Conservation (phyloP, 2,797 vertebrate species). For the Craterocephalus amniculus region DNA sequence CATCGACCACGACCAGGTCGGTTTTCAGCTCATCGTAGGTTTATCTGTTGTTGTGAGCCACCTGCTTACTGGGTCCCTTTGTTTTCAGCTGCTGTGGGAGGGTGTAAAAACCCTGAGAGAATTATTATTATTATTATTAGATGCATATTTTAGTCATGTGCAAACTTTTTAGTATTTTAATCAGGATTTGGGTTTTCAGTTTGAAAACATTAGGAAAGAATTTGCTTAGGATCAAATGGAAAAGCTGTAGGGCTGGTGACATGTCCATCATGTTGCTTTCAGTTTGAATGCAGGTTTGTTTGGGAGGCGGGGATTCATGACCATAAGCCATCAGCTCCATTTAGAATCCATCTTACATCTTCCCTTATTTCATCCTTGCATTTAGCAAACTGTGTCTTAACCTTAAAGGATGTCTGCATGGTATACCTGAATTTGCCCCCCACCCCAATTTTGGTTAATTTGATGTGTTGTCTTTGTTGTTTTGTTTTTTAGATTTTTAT, state of each 20-base stretch:
- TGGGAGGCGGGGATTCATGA: background rate
- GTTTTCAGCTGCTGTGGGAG: background rate
- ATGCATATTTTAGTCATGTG: background rate
- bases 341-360: conserved; percentile 6
- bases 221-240: background rate
- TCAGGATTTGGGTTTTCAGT: background rate
- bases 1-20: conserved; percentile 98
- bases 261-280: conserved; percentile 50
- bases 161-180: background rate
- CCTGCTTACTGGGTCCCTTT: background rate
- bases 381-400: background rate
- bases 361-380: conserved; percentile 19
- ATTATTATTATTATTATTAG: conserved; percentile 6
- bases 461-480: conserved; percentile 35
- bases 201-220: background rate
- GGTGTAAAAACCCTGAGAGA: background rate
- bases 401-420: conserved; percentile 4
- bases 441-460: no score
- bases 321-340: conserved; percentile 8
- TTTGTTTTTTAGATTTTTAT: no score
- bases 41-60: background rate
- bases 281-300: background rate
- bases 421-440: no score
- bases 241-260: conserved; percentile 23
- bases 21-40: conserved; percentile 22